Percentiles rank a stretch among this genome's conserved stretches.
Conservation (phyloP, 2,797 vertebrate species). For the Sebastes matsubarae region DNA sequence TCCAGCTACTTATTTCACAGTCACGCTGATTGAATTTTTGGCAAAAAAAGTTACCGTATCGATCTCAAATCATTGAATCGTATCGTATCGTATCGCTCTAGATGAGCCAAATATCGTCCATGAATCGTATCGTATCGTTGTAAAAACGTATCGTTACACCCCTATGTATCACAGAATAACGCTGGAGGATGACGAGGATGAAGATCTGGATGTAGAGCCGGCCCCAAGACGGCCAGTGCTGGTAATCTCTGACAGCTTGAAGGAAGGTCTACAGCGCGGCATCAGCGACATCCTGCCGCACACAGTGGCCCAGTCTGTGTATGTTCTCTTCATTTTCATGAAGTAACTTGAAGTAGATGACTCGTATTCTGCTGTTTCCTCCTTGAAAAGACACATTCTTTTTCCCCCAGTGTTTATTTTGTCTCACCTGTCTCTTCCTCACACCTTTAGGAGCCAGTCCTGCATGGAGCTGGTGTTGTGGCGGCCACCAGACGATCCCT, state of each 20-base stretch:
- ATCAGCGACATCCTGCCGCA: slow-evolving; percentile 85
- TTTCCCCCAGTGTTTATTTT: not conserved
- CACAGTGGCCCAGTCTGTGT: slow-evolving; percentile 86
- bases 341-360: not conserved
- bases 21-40: too few relatives aligned
- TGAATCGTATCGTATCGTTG: too few relatives aligned
- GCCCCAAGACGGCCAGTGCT: slow-evolving; percentile 81
- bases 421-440: not conserved
- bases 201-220: slow-evolving; percentile 82
- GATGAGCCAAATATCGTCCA: too few relatives aligned
- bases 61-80: too few relatives aligned
- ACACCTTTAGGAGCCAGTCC: slow-evolving; percentile 79
- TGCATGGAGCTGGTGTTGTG: slow-evolving; percentile 88
- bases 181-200: slow-evolving; percentile 84
- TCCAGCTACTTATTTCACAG: too few relatives aligned
- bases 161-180: slow-evolving; percentile 76
- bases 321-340: slow-evolving; percentile 45
- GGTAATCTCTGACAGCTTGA: slow-evolving; percentile 86
- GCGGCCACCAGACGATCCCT: slow-evolving; percentile 82
- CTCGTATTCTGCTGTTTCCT: not conserved
- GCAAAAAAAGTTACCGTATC: too few relatives aligned
- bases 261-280: slow-evolving; percentile 83
- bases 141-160: too few relatives aligned
- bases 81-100: too few relatives aligned
- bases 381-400: not conserved